A percentile compares a stretch with the other conserved stretches of the same genome.
phyloP scores from a whole-genome alignment of 2,797 vertebrate species.

The Typhlichthys eigenmanni region DNA sequence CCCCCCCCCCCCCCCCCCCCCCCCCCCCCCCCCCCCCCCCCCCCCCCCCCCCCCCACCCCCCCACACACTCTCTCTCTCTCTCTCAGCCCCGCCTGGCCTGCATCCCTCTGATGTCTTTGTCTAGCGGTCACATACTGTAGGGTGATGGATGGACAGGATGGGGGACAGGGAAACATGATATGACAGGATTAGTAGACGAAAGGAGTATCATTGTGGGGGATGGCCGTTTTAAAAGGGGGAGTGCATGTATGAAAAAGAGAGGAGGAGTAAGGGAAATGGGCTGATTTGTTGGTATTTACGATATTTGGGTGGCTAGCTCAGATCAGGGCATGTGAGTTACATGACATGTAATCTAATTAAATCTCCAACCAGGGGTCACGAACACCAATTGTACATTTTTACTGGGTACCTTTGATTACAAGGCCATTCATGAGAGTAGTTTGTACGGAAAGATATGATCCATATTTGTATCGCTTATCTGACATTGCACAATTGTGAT shows the following conservation, averaged over 20 bases:
- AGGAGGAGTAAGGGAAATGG: constrained; percentile 4
- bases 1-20: constrained; percentile 14
- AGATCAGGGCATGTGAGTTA: neutral
- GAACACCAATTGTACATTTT: too few species aligned
- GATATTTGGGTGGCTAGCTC: constrained; percentile 1
- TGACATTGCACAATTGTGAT: too few species aligned
- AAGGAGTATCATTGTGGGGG: constrained; percentile 32
- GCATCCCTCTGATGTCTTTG: constrained; percentile 52
- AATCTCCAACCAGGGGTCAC: too few species aligned
- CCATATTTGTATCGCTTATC: too few species aligned
- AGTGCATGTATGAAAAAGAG: constrained; percentile 8
- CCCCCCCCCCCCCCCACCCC: neutral
- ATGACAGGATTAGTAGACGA: constrained; percentile 51
- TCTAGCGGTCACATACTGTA: constrained; percentile 35
- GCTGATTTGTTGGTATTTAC: neutral
- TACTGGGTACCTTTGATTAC: too few species aligned
- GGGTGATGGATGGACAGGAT: constrained; percentile 53
- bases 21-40: neutral
- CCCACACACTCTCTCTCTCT: neutral
- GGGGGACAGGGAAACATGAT: constrained; percentile 53
- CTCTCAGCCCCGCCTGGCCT: constrained; percentile 11
- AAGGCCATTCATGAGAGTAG: too few species aligned
- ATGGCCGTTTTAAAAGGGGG: constrained; percentile 8
- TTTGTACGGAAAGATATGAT: too few species aligned
- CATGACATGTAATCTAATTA: neutral